phyloP scores from a whole-genome alignment of 2,888 invertebrate species.

The Drosophila histrio region DNA sequence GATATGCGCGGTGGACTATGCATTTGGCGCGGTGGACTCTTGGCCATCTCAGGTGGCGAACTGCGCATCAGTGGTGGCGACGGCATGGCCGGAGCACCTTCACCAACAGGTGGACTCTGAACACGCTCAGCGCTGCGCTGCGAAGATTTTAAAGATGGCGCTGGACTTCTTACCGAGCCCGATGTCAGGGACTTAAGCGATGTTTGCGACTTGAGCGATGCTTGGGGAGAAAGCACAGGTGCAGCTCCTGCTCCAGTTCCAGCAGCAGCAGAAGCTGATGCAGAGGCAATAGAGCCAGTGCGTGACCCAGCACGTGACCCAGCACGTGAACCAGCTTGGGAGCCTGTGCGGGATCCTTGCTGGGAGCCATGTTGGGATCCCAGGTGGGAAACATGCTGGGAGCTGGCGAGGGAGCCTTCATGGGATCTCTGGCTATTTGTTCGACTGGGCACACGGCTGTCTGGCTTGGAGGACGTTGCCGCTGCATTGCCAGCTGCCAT shows the following conservation, averaged over 20 bases:
- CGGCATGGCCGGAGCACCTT: constrained; percentile 79
- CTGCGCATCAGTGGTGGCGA: constrained; percentile 79
- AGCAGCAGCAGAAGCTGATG: constrained; percentile 31
- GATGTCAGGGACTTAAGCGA: constrained; percentile 52
- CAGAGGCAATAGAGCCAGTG: constrained; percentile 74
- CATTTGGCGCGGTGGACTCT: constrained; percentile 74
- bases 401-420: constrained; percentile 61
- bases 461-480: constrained; percentile 48
- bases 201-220: constrained; percentile 68
- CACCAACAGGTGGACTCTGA: constrained; percentile 77
- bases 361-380: constrained; percentile 53
- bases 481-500: constrained; percentile 34
- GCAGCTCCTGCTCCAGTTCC: neutral
- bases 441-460: constrained; percentile 74
- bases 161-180: constrained; percentile 72
- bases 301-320: constrained; percentile 68
- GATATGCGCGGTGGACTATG: constrained; percentile 80
- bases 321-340: constrained; percentile 60
- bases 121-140: constrained; percentile 58
- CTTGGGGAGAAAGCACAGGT: constrained; percentile 68
- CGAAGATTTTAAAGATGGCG: constrained; percentile 67
- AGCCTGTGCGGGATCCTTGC: constrained; percentile 52
- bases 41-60: constrained; percentile 66
- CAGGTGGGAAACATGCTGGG: constrained; percentile 40
- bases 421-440: constrained; percentile 63